These are phyloP conservation scores for Drosophila leonis DNA, from an alignment of 2,888 invertebrate genomes.

Conservation along the genomic window DNA sequence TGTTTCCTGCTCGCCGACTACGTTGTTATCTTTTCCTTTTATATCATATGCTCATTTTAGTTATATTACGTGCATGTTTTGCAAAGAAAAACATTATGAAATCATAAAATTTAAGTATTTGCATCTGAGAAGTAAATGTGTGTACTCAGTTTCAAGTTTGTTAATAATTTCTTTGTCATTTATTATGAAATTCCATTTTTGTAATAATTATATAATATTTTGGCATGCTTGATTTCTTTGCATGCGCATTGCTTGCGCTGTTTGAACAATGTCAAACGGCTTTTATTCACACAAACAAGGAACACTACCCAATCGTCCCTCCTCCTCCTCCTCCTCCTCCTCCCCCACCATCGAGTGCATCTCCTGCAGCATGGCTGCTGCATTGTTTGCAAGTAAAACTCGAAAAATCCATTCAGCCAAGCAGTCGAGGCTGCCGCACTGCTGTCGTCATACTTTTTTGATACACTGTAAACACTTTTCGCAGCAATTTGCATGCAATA, in stretches of 20 bases:
- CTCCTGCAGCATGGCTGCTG: slow-evolving; percentile 3
- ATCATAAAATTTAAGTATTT: slow-evolving; percentile 23
- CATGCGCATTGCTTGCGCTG: slow-evolving; percentile 55
- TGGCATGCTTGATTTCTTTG: slow-evolving; percentile 40
- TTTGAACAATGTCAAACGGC: slow-evolving; percentile 21
- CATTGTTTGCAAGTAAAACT: slow-evolving; percentile 1
- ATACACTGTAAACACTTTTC: slow-evolving; percentile 23
- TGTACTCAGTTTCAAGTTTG: slow-evolving; percentile 72
- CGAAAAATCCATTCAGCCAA: neutral
- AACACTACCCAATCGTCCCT: neutral
- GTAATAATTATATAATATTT: slow-evolving; percentile 6
- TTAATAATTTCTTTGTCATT: slow-evolving; percentile 5
- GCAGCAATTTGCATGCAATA: slow-evolving; percentile 31
- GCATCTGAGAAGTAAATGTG: slow-evolving; percentile 72
- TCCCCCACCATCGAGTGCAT: neutral
- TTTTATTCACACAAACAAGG: slow-evolving; percentile 5
- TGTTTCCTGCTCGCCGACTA: slow-evolving; percentile 46
- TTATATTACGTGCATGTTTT: slow-evolving; percentile 39
- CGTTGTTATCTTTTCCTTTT: slow-evolving; percentile 19
- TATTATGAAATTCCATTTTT: slow-evolving; percentile 2
- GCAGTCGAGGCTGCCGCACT: neutral
- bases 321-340: neutral
- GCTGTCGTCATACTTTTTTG: slow-evolving; percentile 13
- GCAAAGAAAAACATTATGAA: neutral
- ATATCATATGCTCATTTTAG: slow-evolving; percentile 33